These are phyloP conservation scores for Siniperca undulata DNA, from an alignment of 2,797 vertebrate genomes.

Conservation along the genomic window DNA sequence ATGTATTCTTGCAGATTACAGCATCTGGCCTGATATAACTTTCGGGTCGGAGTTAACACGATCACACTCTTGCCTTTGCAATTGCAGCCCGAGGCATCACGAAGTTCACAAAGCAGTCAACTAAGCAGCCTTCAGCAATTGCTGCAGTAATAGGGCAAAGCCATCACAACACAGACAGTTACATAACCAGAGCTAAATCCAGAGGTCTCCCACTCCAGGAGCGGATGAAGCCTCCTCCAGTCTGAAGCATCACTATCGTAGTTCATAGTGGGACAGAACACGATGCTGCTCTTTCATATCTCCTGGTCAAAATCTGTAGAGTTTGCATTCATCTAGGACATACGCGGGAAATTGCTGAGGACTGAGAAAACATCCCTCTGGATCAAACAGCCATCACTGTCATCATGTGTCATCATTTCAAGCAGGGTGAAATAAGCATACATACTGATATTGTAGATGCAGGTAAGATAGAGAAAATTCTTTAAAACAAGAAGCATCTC, in stretches of 20 bases:
- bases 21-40: neutral
- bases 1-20: constrained; percentile 8
- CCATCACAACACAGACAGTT: constrained; percentile 70
- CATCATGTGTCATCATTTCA: constrained; percentile 13
- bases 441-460: neutral
- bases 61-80: constrained; percentile 22
- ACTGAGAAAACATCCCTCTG: constrained; percentile 20
- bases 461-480: neutral
- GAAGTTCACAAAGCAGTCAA: constrained; percentile 51
- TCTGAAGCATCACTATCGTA: constrained; percentile 37
- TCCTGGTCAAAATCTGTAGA: constrained; percentile 34
- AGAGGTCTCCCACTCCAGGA: constrained; percentile 51
- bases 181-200: constrained; percentile 66
- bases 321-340: constrained; percentile 31
- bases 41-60: neutral
- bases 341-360: constrained; percentile 47
- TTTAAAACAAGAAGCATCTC: neutral
- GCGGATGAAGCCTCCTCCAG: constrained; percentile 45
- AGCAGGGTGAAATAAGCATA: neutral
- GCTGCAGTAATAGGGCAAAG: constrained; percentile 62
- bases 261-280: constrained; percentile 22
- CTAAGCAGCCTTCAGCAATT: constrained; percentile 59
- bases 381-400: constrained; percentile 23
- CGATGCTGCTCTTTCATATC: constrained; percentile 13
- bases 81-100: constrained; percentile 9